Base-by-base conservation (phyloP, 2,888 invertebrate species). In the Calliphora vomitoria region DNA sequence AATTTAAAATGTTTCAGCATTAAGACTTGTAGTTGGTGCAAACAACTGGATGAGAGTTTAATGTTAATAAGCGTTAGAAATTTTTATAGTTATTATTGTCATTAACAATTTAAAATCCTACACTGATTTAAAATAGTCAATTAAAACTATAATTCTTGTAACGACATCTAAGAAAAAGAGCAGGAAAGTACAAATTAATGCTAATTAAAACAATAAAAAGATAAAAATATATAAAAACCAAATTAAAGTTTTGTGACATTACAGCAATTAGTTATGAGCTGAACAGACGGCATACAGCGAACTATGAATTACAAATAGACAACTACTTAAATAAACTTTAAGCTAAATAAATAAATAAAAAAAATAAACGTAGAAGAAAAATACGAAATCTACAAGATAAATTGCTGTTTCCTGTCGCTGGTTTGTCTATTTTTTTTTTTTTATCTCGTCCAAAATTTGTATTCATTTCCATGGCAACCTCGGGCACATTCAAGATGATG, bases 151-250 rank as follows among this genome's bases (percentile, higher is more conserved):
- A 68, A 84, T 50, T 79, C 81, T 80, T 60, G 76, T 69, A 60
- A 85, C 55, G 80, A 89, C 82, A 66, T 89, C 90, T 90, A 20
- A 89, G 88, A 90, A 90, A 90, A 90, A 90, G 85, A 86, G 80
- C 91, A 86, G 92, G 92, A 91, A 92, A 92, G 91, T 92, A 87
- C 89, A 84, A 90, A 92, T 92, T 92, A 90, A 89, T 88, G 82
- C 90, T 91, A 91, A 91, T 91, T 91, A 91, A 91, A 89, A 89
- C 20, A 58, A 75, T 2, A 71, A 58, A 20, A 68, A 68, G 5
- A 41, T 25, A 35, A 35, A 11, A 62, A n/a, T 60, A 58, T 87
- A 88, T 68, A 86, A 88, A 89, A 89, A 89, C 86, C 86, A 87
- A 89, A 89, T 88, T 89, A 87, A 90, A 90, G 89, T 91, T 81